Base-by-base conservation (phyloP, 2,113 vertebrate species). In the Rhinopomastus cyanomelas region DNA sequence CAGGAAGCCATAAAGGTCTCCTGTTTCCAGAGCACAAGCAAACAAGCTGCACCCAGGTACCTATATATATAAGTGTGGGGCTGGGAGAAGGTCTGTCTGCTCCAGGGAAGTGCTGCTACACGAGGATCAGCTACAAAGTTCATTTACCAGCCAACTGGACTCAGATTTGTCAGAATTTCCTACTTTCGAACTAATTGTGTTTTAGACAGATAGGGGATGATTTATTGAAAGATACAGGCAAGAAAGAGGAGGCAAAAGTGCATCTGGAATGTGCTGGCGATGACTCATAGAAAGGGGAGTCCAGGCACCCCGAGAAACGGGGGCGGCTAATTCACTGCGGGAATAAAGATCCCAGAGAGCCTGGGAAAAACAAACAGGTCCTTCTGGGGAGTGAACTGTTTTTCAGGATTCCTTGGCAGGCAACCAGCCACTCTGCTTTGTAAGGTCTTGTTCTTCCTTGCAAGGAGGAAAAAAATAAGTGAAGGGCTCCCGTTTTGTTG, bases 361-460 rank as follows among this genome's bases (percentile, higher is more conserved):
- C 95, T 96, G 95, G 92, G 95, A 96, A 96, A 96, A 96, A 95
- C 93, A 95, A 96, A 96, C 80, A 94, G 93, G 90, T 95, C 91
- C 91, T 95, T 96, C 95, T 93, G 88, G 88, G 74, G 84, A 92
- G 81, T 32, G 79, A 95, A 95, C 76, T 95, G 93, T 93, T 96
- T 95, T 94, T 93, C 90, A 95, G 94, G 95, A 96, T 95, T 95
- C 83, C 67, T 96, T 96, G 96, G 95, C 95, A 96, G 80, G 39
- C 94, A 91, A 94, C 95, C 92, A 96, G 61, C 81, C 59, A 85
- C 81, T 92, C 85, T 93, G 84, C 76, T 93, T 89, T 96, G 91
- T 95, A 85, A 94, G 48, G 81, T 87, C 92, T 89, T 87, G 81
- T 95, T 96, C 93, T 85, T 89, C 90, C 83, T 88, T 88, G 81